Percentiles rank a stretch among this genome's conserved stretches.
Evolutionary conservation across 1,140 invertebrate genomes (phyloP).

Genomic region (Lordiphosa stackelbergi): DNA sequence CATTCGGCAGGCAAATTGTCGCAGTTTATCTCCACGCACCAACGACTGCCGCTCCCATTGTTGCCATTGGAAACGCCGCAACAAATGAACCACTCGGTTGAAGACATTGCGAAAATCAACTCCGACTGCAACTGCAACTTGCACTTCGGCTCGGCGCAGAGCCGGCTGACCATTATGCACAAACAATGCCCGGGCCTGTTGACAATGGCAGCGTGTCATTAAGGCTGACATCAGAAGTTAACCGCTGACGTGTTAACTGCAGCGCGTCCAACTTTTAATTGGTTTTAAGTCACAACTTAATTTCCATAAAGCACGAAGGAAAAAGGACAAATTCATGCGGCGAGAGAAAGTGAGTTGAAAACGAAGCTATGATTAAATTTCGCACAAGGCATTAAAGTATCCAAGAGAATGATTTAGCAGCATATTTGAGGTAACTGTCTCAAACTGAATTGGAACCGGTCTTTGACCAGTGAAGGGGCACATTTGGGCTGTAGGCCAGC

Average conservation of each 20-base stretch:
- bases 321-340: not conserved
- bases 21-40: conserved; percentile 68
- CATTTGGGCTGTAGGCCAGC: too few species aligned
- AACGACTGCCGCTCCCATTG: conserved; percentile 33
- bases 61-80: conserved; percentile 39
- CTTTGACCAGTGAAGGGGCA: too few species aligned
- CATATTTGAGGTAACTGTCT: too few species aligned
- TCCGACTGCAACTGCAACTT: conserved; percentile 49
- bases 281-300: conserved; percentile 65
- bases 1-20: conserved; percentile 70
- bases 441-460: too few species aligned
- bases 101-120: conserved; percentile 35
- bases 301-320: conserved; percentile 47
- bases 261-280: conserved; percentile 70
- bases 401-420: too few species aligned
- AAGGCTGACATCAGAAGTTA: conserved; percentile 44
- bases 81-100: conserved; percentile 59
- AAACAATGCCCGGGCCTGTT: conserved; percentile 54
- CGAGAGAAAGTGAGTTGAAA: not conserved
- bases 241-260: conserved; percentile 70
- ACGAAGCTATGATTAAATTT: too few species aligned
- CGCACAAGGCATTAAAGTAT: too few species aligned
- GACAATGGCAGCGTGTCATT: conserved; percentile 66
- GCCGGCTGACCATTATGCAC: conserved; percentile 46
- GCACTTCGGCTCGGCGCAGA: conserved; percentile 16